Percentiles rank a stretch among this genome's conserved stretches.
These are phyloP conservation scores for Thaumatotibia leucotreta DNA, from an alignment of 1,140 invertebrate genomes.

Conservation along the genomic window DNA sequence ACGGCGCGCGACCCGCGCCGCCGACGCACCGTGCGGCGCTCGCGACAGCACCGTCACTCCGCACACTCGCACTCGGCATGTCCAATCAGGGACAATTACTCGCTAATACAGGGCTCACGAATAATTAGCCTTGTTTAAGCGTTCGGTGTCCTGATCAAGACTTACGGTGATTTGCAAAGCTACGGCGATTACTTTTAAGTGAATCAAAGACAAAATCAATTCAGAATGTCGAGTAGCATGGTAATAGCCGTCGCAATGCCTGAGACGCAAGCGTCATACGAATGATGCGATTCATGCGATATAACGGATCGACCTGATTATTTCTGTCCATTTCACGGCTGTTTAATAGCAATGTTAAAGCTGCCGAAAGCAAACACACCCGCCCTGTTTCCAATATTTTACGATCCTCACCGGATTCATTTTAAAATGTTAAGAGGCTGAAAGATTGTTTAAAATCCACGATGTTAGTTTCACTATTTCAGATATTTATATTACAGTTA, in stretches of 20 bases:
- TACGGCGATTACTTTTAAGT: constrained; percentile 37
- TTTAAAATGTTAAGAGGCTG: constrained; percentile 69
- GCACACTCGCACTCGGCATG: constrained; percentile 32
- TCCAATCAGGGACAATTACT: constrained; percentile 35
- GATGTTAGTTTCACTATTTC: constrained; percentile 62
- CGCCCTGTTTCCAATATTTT: constrained; percentile 75
- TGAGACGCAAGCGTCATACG: constrained; percentile 60
- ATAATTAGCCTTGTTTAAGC: constrained; percentile 24
- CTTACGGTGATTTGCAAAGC: background rate
- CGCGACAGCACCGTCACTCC: constrained; percentile 17
- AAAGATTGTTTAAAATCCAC: constrained; percentile 66
- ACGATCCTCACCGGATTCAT: constrained; percentile 68
- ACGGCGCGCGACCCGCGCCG: constrained; percentile 14
- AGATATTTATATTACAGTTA: constrained; percentile 74
- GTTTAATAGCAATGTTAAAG: constrained; percentile 75
- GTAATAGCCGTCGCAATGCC: constrained; percentile 49
- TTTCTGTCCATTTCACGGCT: constrained; percentile 74
- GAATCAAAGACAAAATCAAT: constrained; percentile 59
- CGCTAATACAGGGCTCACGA: constrained; percentile 47
- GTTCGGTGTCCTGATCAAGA: background rate
- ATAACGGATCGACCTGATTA: constrained; percentile 73
- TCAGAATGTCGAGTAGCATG: constrained; percentile 45
- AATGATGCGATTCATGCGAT: constrained; percentile 65
- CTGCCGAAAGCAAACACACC: constrained; percentile 70
- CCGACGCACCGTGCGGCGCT: constrained; percentile 15